Evolutionary conservation across 2,797 vertebrate species (phyloP).

Genomic region (Leptoclinus maculatus): DNA sequence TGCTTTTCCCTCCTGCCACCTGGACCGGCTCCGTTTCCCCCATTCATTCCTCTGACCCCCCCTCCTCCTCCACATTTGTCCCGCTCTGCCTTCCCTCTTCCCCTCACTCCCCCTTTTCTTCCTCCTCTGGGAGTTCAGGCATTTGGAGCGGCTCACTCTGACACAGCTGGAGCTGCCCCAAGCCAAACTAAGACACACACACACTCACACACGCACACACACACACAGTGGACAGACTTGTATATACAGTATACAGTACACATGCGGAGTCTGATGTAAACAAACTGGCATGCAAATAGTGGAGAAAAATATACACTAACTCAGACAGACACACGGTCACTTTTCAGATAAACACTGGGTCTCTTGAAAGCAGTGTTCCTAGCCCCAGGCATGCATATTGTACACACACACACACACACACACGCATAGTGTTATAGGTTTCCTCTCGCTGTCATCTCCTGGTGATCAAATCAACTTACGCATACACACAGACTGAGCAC

Average conservation of each 20-base stretch:
- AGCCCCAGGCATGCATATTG: constrained; percentile 62
- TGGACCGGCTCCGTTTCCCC: constrained; percentile 64
- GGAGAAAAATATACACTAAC: constrained; percentile 73
- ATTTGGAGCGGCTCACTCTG: constrained; percentile 88
- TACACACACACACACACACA: constrained; percentile 45
- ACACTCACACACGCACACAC: constrained; percentile 48
- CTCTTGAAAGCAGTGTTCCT: constrained; percentile 69
- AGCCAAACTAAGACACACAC: constrained; percentile 82
- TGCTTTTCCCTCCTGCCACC: constrained; percentile 60
- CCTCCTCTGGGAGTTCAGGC: constrained; percentile 87
- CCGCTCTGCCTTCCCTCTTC: constrained; percentile 61
- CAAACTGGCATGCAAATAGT: constrained; percentile 75
- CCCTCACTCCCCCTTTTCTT: constrained; percentile 73
- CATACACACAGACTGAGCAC: constrained; percentile 39
- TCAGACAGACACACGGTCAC: constrained; percentile 65
- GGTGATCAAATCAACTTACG: constrained; percentile 34
- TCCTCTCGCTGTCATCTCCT: constrained; percentile 43
- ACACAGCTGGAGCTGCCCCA: constrained; percentile 89
- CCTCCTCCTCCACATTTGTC: constrained; percentile 41
- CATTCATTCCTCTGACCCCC: constrained; percentile 54
- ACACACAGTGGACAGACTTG: constrained; percentile 64
- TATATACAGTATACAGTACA: constrained; percentile 77
- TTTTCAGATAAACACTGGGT: constrained; percentile 71
- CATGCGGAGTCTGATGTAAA: constrained; percentile 76
- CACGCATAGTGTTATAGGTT: constrained; percentile 37